These are phyloP conservation scores for Arremon brunneinucha DNA, from an alignment of 2,797 vertebrate species.

Conservation along the genomic window DNA sequence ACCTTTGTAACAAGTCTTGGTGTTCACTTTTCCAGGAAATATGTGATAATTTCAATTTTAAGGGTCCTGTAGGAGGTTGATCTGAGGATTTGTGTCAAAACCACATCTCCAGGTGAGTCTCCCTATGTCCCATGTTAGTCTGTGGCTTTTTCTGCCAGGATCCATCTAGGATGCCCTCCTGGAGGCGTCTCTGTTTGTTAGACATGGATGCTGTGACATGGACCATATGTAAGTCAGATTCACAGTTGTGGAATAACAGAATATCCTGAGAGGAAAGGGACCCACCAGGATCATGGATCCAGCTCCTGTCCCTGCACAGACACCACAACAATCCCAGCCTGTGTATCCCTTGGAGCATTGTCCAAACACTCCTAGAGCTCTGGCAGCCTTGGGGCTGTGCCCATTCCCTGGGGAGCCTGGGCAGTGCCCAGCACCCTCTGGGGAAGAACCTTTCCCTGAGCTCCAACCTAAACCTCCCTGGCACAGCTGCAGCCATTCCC, in stretches of 20 bases:
- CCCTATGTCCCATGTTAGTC: accelerated
- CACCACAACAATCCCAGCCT: not conserved
- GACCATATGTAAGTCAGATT: not conserved
- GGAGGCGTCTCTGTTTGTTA: not conserved
- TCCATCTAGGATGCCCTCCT: not conserved
- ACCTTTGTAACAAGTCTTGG: not conserved
- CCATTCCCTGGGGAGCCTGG: not conserved
- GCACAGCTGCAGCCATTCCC: not conserved
- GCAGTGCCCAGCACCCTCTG: not conserved
- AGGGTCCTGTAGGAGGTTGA: not conserved
- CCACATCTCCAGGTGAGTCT: not conserved
- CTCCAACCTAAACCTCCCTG: not conserved
- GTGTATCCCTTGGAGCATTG: accelerated
- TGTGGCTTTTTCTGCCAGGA: not conserved
- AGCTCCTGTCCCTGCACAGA: accelerated
- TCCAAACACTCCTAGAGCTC: not conserved
- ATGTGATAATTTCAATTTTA: not conserved
- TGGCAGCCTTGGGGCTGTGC: not conserved
- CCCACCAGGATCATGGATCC: not conserved
- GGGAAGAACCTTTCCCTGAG: not conserved
- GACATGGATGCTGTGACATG: not conserved
- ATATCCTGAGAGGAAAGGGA: not conserved
- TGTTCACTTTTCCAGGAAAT: not conserved
- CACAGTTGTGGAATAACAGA: not conserved
- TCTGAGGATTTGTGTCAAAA: not conserved